Percentiles rank a stretch among this genome's conserved stretches.
phyloP scores from a whole-genome alignment of 92 coral and sea anemone genomes.

The Parazoanthus darwini region DNA sequence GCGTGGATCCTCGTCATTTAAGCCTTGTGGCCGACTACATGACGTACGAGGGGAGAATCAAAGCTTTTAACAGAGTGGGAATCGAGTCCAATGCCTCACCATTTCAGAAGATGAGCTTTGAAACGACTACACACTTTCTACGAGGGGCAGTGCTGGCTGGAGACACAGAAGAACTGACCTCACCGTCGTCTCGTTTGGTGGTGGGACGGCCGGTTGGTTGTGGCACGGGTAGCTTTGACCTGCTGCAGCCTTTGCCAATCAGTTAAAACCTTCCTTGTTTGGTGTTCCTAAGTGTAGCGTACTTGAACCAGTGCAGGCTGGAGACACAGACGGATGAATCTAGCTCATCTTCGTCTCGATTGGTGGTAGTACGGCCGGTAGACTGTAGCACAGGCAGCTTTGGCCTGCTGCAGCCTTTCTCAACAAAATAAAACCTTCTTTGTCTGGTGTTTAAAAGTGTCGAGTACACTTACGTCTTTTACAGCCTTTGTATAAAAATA shows the following conservation, averaged over 20 bases:
- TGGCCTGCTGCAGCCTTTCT: slow-evolving; percentile 74
- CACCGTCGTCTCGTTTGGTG: slow-evolving; percentile 94
- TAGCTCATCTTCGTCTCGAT: slow-evolving; percentile 87
- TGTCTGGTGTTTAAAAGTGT: not conserved
- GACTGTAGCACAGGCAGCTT: slow-evolving; percentile 92
- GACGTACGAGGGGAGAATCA: slow-evolving; percentile 97
- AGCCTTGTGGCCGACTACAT: slow-evolving; percentile 93
- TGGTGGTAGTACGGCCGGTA: slow-evolving; percentile 90
- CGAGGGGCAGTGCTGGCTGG: slow-evolving; percentile 93
- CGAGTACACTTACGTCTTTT: not conserved
- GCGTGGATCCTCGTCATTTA: slow-evolving; percentile 89
- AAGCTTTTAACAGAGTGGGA: slow-evolving; percentile 93
- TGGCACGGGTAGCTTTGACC: slow-evolving; percentile 94
- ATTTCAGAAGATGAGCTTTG: slow-evolving; percentile 99
- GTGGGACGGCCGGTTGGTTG: slow-evolving; percentile 92
- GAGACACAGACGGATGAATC: slow-evolving; percentile 69
- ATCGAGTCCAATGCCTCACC: slow-evolving; percentile 97
- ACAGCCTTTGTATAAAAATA: too few species aligned
- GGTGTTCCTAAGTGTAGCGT: not conserved
- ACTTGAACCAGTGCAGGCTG: slow-evolving; percentile 85
- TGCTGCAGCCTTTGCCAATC: slow-evolving; percentile 66
- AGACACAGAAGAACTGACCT: slow-evolving; percentile 80
- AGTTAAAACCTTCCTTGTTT: not conserved
- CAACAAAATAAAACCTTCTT: not conserved
- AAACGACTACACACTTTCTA: slow-evolving; percentile 94